Base-by-base conservation (phyloP, 2,888 invertebrate species). In the Platycheirus rosarum region DNA sequence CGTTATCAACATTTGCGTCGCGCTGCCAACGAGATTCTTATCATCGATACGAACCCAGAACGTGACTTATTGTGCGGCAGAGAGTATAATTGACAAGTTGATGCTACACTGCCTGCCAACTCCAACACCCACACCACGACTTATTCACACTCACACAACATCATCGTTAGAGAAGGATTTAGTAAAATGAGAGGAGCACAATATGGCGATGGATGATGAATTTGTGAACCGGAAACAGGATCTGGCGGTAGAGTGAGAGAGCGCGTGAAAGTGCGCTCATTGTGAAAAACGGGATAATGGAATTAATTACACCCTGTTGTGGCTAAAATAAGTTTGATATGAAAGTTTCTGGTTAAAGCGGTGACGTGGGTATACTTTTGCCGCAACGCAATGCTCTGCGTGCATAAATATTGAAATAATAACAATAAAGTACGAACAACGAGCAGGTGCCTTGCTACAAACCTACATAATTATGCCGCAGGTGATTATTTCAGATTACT, bases 1-100 rank as follows among this genome's bases (percentile, higher is more conserved):
- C 51, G 49, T 60, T 80, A 66, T 65, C 70, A 51, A n/a, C 75
- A 60, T 48, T 53, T 32, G 48, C 42, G n/a, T n/a, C n/a, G 46
- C 35, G 23, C n/a, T 29, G 9, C 69, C 35, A 69, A 57, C 49
- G 69, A 69, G 75, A 69, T 79, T 74, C 63, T 44, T 63, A 79
- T 69, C 69, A 80, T 70, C 75, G 79, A 76, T 79, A 66, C 51
- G 40, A 62, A 40, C 51, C 32, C 70, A 37, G 65, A 48, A 80
- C 76, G 80, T 80, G 80, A 80, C 80, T 7, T 23, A 23, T 80
- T 57, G 23, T 48, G 57, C 37, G 53, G 23, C 63, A 60, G 75
- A 51, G 70, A 60, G 32, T 80, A 62, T 80, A 80, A 80, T 76
- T 80, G 80, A 80, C 80, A 80, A 66, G 76, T 70, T 62, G 53